These are phyloP conservation scores for Corvus moneduloides DNA, from an alignment of 2,113 vertebrate species.

Conservation along the genomic window DNA sequence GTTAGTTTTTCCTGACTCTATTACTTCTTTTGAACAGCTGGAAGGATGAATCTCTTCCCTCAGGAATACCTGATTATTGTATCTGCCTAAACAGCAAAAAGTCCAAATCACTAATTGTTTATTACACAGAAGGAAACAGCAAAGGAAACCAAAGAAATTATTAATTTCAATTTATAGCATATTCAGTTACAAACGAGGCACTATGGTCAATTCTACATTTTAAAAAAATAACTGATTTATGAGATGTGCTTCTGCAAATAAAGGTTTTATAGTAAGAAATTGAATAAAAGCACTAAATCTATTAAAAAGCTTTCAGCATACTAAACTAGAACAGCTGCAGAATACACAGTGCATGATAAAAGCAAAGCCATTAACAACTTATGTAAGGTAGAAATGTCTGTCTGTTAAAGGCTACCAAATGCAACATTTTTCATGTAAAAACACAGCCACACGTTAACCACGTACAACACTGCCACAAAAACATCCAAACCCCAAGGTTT, in stretches of 20 bases:
- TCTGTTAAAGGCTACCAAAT: background rate
- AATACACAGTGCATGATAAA: background rate
- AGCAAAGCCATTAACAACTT: background rate
- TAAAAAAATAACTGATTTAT: background rate
- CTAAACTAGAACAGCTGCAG: background rate
- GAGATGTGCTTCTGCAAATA: slow-evolving; percentile 13
- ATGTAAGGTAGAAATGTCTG: background rate
- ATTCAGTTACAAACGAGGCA: background rate
- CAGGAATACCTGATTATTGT: background rate
- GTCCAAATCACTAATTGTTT: background rate
- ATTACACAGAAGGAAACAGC: background rate
- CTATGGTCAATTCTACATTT: background rate
- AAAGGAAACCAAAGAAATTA: background rate
- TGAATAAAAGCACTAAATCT: background rate
- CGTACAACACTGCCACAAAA: background rate
- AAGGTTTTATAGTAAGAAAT: background rate
- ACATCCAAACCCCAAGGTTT: background rate
- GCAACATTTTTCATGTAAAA: background rate
- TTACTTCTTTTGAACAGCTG: background rate
- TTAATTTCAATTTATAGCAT: background rate
- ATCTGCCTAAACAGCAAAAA: background rate
- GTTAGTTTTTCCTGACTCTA: background rate
- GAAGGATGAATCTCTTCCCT: background rate
- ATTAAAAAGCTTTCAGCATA: slow-evolving; percentile 28
- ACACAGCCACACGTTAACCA: background rate